Percentiles rank a stretch among this genome's conserved stretches.
Conservation (phyloP, 2,113 vertebrate species). For the Chaetorhynchus papuensis region DNA sequence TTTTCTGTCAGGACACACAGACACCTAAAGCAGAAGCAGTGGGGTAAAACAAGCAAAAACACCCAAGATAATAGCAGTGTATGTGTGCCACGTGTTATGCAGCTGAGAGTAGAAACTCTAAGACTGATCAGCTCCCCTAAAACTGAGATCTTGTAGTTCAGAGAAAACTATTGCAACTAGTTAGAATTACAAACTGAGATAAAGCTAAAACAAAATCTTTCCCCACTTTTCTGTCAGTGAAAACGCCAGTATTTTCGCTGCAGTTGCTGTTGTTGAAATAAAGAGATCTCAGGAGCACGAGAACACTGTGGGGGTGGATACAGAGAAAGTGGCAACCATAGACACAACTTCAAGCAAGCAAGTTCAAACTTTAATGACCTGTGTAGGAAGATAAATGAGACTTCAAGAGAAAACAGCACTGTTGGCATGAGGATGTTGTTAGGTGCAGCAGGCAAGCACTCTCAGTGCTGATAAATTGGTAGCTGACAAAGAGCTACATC, state of each 20-base stretch:
- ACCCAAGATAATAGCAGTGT: neutral
- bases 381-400: constrained; percentile 55
- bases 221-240: neutral
- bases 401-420: constrained; percentile 33
- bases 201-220: neutral
- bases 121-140: neutral
- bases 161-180: neutral
- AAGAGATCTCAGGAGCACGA: neutral
- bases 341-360: constrained; percentile 30
- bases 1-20: neutral
- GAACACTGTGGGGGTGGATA: constrained; percentile 39
- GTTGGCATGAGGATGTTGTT: constrained; percentile 39
- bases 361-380: constrained; percentile 35
- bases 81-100: neutral
- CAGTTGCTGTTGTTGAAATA: neutral
- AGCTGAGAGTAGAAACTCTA: neutral
- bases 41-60: neutral
- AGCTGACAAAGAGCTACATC: constrained; percentile 31
- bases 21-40: neutral
- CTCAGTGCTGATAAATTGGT: neutral
- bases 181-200: neutral
- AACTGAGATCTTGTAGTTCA: neutral
- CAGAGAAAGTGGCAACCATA: constrained; percentile 5
- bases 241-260: neutral
- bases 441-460: constrained; percentile 8